Percentiles rank a stretch among this genome's conserved stretches.
phyloP scores from a whole-genome alignment of 2,888 invertebrate genomes.

The Oeneis ivallda region DNA sequence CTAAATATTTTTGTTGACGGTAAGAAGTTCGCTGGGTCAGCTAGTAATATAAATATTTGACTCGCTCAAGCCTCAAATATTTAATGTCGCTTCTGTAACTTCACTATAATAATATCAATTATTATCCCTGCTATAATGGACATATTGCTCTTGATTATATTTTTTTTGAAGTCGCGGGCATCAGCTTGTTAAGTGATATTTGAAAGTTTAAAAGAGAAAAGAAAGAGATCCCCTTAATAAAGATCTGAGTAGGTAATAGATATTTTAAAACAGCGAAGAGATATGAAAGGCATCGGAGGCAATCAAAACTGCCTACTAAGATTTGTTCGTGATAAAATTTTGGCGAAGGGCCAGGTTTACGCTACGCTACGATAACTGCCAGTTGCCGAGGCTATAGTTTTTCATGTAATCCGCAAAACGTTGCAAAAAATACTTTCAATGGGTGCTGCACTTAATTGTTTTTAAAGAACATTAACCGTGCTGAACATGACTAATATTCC shows the following conservation, averaged over 20 bases:
- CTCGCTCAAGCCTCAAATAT: too few relatives aligned
- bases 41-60: too few relatives aligned
- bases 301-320: constrained; percentile 16
- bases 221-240: constrained; percentile 1
- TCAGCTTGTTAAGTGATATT: too few relatives aligned
- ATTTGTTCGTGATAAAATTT: constrained; percentile 8
- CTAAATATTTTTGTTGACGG: too few relatives aligned
- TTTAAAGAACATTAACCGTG: not conserved
- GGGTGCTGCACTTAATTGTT: not conserved
- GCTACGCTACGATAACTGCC: constrained; percentile 13
- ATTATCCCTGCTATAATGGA: too few relatives aligned
- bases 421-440: not conserved
- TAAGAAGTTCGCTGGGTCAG: too few relatives aligned
- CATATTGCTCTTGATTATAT: too few relatives aligned
- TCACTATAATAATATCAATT: too few relatives aligned
- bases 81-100: too few relatives aligned
- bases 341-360: constrained; percentile 2
- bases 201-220: too few relatives aligned
- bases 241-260: not conserved
- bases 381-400: constrained; percentile 6
- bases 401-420: constrained; percentile 4
- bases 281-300: constrained; percentile 1
- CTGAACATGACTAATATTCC: too few relatives aligned
- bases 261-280: not conserved
- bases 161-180: too few relatives aligned